Conservation (phyloP, 2,888 invertebrate genomes). For the Drosophila sordidula region DNA sequence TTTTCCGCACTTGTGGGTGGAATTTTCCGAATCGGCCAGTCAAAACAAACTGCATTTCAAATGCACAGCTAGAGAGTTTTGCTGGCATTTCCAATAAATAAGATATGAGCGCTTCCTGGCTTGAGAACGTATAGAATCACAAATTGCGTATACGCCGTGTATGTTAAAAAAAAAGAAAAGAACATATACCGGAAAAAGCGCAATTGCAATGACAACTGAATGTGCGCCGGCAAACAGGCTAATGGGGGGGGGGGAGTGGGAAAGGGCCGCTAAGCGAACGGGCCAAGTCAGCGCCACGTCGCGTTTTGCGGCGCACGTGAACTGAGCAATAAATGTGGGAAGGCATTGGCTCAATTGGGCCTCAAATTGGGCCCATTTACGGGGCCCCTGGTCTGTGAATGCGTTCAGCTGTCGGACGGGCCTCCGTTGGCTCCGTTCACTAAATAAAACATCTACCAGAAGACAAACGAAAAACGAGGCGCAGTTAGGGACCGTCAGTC, state of each 20-base stretch:
- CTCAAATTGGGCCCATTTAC: neutral
- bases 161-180: too few species aligned
- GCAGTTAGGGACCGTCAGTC: neutral
- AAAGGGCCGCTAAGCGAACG: neutral
- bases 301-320: conserved; percentile 19
- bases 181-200: too few species aligned
- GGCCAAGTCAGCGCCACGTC: conserved; percentile 13
- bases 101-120: neutral
- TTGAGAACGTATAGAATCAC: neutral
- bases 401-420: conserved; percentile 35
- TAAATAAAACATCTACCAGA: conserved; percentile 33
- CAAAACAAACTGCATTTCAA: too few species aligned
- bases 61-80: neutral
- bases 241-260: neutral
- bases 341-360: neutral
- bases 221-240: neutral
- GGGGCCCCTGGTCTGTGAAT: conserved; percentile 20
- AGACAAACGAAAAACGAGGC: neutral
- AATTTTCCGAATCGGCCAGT: too few species aligned
- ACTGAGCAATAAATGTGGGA: neutral
- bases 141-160: conserved; percentile 2
- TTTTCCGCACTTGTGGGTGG: too few species aligned
- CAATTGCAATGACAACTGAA: neutral
- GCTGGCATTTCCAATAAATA: neutral
- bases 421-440: conserved; percentile 2